These are phyloP conservation scores for Montipora sp. DNA, from an alignment of 64 coral and sea anemone species.

Conservation along the genomic window DNA sequence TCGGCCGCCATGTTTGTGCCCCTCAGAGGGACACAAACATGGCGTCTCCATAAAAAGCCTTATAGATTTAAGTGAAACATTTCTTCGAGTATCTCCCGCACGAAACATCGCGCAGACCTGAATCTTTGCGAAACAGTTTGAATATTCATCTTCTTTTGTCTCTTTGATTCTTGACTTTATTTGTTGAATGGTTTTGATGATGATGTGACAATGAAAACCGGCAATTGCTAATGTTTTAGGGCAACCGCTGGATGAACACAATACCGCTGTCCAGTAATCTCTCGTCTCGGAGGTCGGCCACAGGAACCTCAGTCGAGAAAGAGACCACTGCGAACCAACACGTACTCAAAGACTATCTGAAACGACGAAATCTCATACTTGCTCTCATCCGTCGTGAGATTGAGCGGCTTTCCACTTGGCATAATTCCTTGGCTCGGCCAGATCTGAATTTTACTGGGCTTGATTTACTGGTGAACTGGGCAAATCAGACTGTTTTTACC, in stretches of 20 bases:
- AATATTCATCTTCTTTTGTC: too few relatives aligned
- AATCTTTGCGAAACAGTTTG: too few relatives aligned
- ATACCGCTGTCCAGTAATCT: slow-evolving; percentile 91
- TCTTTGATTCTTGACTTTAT: too few relatives aligned
- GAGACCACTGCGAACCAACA: slow-evolving; percentile 59
- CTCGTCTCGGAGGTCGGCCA: slow-evolving; percentile 78
- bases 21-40: too few relatives aligned
- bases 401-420: slow-evolving; percentile 92
- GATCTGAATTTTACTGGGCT: slow-evolving; percentile 76
- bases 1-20: too few relatives aligned
- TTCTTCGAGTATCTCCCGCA: too few relatives aligned
- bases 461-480: slow-evolving; percentile 81
- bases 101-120: too few relatives aligned
- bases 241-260: slow-evolving; percentile 94
- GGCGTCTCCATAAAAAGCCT: too few relatives aligned
- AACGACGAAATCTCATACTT: slow-evolving; percentile 89
- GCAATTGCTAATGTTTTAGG: slow-evolving; percentile 18
- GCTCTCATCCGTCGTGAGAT: slow-evolving; percentile 88
- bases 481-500: slow-evolving; percentile 88
- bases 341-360: slow-evolving; percentile 78
- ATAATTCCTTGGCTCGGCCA: slow-evolving; percentile 76
- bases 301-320: slow-evolving; percentile 52
- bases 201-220: too few relatives aligned
- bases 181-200: too few relatives aligned
- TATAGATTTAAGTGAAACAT: too few relatives aligned